Base-by-base conservation (phyloP, 2,113 vertebrate genomes). In the Cyanoramphus novaezelandiae region DNA sequence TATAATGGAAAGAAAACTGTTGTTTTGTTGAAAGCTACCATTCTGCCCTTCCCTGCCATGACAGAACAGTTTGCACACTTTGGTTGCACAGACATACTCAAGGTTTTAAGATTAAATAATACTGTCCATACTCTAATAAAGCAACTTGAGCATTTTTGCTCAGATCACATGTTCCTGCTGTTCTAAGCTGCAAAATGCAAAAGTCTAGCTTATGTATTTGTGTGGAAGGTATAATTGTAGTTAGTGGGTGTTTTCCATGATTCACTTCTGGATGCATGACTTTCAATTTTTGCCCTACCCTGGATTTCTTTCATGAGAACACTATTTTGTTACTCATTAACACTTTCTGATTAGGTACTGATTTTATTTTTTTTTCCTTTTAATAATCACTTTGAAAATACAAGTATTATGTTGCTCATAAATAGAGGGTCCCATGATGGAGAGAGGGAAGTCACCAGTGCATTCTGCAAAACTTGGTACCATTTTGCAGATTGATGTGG, bases 211-310 rank as follows among this genome's bases (percentile, higher is more conserved):
- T 31, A 71, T 17, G 60, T 11, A 9, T 64, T 88, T 82, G 35
- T 69, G 20, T 64, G 41, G n/a, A 84, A 82, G 49, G 53, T 92
- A 90, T 86, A 93, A 92, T 6, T 59, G 46, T 49, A 76, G 72
- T 55, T 79, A 80, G 89, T 94, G 90, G 92, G 90, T 72, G 92
- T 94, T 59, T 63, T 49, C 28, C 25, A 27, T 83, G 92, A 97
- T 69, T 96, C 92, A 89, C 49, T 94, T 67, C 13, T 4, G 23
- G 50, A 82, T 92, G 75, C 87, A 41, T 18, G 31, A 76, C 88
- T 95, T 94, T 64, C 46, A 47, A 6, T 90, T 85, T 96, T 86
- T 93, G 41, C 49, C 93, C 69, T 70, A 78, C 49, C 86, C 79
- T 92, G 55, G 63, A 77, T 72, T 62, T 92, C 55, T 92, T 80